Base-by-base conservation (phyloP, 1,140 invertebrate species). In the Lepidostoma basale region DNA sequence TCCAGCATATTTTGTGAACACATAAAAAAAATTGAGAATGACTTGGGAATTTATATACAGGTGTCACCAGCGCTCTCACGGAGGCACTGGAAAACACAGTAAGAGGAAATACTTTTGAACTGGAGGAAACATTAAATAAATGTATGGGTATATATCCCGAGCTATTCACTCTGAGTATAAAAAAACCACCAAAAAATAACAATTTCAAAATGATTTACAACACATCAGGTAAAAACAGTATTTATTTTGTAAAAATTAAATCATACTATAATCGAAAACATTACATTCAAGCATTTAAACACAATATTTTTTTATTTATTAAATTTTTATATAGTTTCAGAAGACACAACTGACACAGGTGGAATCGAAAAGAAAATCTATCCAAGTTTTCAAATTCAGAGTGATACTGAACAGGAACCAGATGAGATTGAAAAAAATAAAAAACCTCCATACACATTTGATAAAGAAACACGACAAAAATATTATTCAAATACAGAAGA, bases 61-160 rank as follows among this genome's bases (percentile, higher is more conserved):
- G 70, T 40, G 67, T 72, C 8, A 66, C 70, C 9, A 68, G 56
- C 12, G 62, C 62, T 1, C 42, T 72, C 1, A 72, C 67, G 9
- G 70, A 72, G 47, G 70, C 70, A 1, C 52, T 72, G 36, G 70
- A 72, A 62, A 59, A 62, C 18, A 68, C 67, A n/a, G 63, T 72
- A 1, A 25, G 66, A 40, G 67, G 67, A 45, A 28, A 44, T 47
- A 14, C 30, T 40, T 68, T 69, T 36, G 62, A 68, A 30, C 16
- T 72, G 28, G 70, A 72, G 62, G 62, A 72, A 33, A 72, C 70
- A 9, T 58, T 72, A 12, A 72, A 69, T 39, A 26, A 67, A 30
- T 72, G 70, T 33, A 72, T 68, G 66, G 39, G 36, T 20, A 72
- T 72, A 25, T 72, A 72, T 62, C 70, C 70, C 18, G 66, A 72